Conservation (phyloP, 2,113 vertebrate species). For the Camelus dromedarius region DNA sequence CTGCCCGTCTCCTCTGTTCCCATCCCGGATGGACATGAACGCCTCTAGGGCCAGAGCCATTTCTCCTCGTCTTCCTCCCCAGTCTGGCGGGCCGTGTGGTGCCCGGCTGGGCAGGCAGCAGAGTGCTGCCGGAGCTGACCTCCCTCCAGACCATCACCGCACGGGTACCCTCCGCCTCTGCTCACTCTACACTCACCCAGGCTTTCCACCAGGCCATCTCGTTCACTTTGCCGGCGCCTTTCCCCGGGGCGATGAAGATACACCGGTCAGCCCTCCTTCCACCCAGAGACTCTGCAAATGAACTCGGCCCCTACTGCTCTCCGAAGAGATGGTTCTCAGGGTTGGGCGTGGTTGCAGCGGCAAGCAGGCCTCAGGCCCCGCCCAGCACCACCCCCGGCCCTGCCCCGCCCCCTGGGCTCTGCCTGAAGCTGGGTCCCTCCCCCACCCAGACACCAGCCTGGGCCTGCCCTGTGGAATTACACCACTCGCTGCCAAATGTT, state of each 20-base stretch:
- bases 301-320: fast-evolving
- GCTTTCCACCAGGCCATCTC: slow-evolving; percentile 82
- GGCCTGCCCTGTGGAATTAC: slow-evolving; percentile 1
- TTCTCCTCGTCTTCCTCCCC: background rate
- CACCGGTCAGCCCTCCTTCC: background rate
- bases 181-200: slow-evolving; percentile 65
- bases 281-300: background rate
- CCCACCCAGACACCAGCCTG: slow-evolving; percentile 31
- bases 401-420: background rate
- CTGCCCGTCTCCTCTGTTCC: fast-evolving
- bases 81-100: too few species aligned
- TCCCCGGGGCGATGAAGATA: background rate
- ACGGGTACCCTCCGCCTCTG: background rate
- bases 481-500: background rate
- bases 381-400: background rate
- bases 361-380: background rate
- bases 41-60: background rate
- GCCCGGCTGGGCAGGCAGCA: background rate
- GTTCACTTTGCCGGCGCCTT: background rate
- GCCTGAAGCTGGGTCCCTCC: background rate
- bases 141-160: fast-evolving
- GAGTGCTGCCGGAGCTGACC: background rate
- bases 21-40: fast-evolving
- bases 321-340: background rate
- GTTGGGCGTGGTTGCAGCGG: background rate